A percentile compares a stretch with the other conserved stretches of the same genome.
Evolutionary conservation across 64 coral and sea anemone species (phyloP).

Genomic region (Stichodactyla helianthus): DNA sequence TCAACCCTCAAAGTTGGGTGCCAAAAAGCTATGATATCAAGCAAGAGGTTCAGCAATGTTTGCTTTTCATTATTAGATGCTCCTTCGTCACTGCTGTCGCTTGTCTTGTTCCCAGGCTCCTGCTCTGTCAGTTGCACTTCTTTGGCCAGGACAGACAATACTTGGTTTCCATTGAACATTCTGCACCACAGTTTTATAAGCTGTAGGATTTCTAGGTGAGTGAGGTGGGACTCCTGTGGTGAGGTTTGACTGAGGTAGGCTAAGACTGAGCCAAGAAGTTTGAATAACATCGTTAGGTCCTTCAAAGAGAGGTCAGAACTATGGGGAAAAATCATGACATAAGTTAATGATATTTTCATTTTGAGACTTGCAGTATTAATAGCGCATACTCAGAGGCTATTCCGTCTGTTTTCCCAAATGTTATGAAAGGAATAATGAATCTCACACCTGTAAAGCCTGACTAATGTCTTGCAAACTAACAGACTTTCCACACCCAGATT

Average conservation of each 20-base stretch:
- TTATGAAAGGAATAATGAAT: not conserved
- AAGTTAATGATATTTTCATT: not conserved
- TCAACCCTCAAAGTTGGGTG: not conserved
- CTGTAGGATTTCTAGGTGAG: not conserved
- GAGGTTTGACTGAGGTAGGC: not conserved
- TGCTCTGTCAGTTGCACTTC: not conserved
- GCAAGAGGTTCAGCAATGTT: not conserved
- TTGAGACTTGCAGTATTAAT: not conserved
- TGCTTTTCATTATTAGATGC: not conserved
- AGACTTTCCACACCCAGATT: constrained; percentile 26
- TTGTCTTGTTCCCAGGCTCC: not conserved
- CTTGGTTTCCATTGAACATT: not conserved
- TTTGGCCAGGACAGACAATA: not conserved
- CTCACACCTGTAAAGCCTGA: constrained; percentile 16
- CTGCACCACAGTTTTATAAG: not conserved
- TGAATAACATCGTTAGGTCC: not conserved
- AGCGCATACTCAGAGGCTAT: not conserved
- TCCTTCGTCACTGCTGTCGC: not conserved
- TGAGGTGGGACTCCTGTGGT: not conserved
- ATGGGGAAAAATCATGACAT: not conserved
- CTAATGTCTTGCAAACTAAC: constrained; percentile 49
- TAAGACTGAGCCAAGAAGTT: constrained; percentile 14
- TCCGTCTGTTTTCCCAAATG: not conserved
- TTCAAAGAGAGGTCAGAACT: not conserved
- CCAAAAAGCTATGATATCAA: not conserved